phyloP scores from a whole-genome alignment of 2,888 invertebrate genomes.

The Erebia epiphron region DNA sequence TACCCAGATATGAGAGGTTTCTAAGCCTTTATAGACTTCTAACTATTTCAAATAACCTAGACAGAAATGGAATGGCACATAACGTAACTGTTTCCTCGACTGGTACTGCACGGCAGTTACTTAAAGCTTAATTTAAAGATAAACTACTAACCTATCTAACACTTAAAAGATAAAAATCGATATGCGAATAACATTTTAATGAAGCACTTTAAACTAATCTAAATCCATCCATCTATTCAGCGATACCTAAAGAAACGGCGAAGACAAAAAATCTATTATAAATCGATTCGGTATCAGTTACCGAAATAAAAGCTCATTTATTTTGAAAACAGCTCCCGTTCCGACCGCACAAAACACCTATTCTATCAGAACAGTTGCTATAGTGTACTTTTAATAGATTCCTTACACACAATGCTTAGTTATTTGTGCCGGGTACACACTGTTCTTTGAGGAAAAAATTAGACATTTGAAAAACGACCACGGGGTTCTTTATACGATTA shows the following conservation, averaged over 20 bases:
- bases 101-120: neutral
- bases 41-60: too few species aligned
- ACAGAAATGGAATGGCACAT: too few species aligned
- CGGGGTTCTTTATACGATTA: constrained; percentile 61
- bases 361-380: constrained; percentile 51
- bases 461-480: constrained; percentile 49
- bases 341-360: constrained; percentile 53
- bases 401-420: constrained; percentile 62
- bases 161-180: constrained; percentile 25
- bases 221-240: constrained; percentile 20
- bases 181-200: constrained; percentile 20
- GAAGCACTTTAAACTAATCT: constrained; percentile 24
- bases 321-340: constrained; percentile 50
- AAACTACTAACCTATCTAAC: constrained; percentile 12
- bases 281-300: constrained; percentile 47
- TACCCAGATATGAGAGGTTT: too few species aligned
- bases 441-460: constrained; percentile 56
- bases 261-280: constrained; percentile 45
- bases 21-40: too few species aligned
- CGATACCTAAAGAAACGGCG: constrained; percentile 23
- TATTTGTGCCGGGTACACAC: constrained; percentile 57
- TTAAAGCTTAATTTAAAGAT: constrained; percentile 4
- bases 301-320: constrained; percentile 50
- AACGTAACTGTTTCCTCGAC: neutral
- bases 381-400: constrained; percentile 61